A percentile compares a stretch with the other conserved stretches of the same genome.
These are phyloP conservation scores for Catocala fraxini DNA, from an alignment of 2,888 invertebrate species.

Conservation along the genomic window DNA sequence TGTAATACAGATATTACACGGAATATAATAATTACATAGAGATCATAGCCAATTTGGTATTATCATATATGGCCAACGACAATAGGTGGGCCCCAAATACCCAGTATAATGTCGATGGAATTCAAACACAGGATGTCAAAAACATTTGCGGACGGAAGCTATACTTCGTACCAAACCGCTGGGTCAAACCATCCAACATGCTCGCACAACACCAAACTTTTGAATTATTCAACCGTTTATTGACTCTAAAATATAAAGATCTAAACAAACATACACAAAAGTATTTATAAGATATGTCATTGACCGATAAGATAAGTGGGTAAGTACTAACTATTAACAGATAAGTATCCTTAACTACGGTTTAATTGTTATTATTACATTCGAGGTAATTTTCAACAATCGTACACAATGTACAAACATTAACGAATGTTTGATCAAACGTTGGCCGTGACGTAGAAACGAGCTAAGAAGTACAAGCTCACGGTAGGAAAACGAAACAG, in stretches of 20 bases:
- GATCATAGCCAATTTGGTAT: too few species aligned
- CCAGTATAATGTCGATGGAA: background rate
- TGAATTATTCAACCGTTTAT: conserved; percentile 1
- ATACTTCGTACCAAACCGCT: conserved; percentile 2
- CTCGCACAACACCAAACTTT: background rate
- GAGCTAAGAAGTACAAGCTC: conserved; percentile 62
- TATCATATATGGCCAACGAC: background rate
- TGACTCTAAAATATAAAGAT: background rate
- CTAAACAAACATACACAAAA: background rate
- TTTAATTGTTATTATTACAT: conserved; percentile 31
- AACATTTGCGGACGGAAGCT: conserved; percentile 4
- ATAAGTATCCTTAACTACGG: conserved; percentile 15
- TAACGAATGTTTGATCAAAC: conserved; percentile 50
- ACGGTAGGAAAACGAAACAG: conserved; percentile 74
- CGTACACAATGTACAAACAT: conserved; percentile 5
- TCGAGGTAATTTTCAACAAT: conserved; percentile 23
- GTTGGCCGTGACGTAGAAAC: conserved; percentile 50
- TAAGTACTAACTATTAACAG: background rate
- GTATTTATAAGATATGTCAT: conserved; percentile 16
- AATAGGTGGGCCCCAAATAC: conserved; percentile 1
- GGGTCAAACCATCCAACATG: background rate
- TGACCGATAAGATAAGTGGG: conserved; percentile 42
- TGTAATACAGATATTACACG: too few species aligned
- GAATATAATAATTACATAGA: too few species aligned
- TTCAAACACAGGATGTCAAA: conserved; percentile 8